Evolutionary conservation across 2,888 invertebrate species (phyloP).

Genomic region (Caenorhabditis sp.): DNA sequence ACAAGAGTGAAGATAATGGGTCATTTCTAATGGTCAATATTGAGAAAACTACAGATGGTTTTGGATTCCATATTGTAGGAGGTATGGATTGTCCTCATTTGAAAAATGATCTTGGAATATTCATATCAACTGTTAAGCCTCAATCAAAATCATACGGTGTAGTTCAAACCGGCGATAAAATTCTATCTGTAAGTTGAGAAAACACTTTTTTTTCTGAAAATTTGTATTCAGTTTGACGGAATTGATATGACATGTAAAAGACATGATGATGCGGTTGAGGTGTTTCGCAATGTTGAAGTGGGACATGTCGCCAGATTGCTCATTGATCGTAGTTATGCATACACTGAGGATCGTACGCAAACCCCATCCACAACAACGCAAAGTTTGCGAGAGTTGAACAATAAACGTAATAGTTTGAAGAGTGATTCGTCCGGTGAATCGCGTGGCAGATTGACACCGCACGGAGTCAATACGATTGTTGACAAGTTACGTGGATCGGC

Average conservation of each 20-base stretch:
- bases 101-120: constrained; percentile 72
- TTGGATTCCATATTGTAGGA: constrained; percentile 74
- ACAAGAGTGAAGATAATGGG: constrained; percentile 3
- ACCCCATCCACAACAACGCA: constrained; percentile 7
- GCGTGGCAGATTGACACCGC: constrained; percentile 22
- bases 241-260: constrained; percentile 44
- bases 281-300: constrained; percentile 39
- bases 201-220: not conserved
- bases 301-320: constrained; percentile 35
- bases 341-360: constrained; percentile 23
- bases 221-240: constrained; percentile 57
- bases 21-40: constrained; percentile 38
- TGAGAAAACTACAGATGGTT: constrained; percentile 64
- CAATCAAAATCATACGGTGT: constrained; percentile 72
- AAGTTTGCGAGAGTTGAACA: too few relatives aligned
- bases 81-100: constrained; percentile 72
- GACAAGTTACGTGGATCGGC: constrained; percentile 15
- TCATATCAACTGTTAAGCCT: constrained; percentile 72
- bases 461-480: constrained; percentile 27
- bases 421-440: constrained; percentile 15
- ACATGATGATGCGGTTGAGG: constrained; percentile 59
- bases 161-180: constrained; percentile 69
- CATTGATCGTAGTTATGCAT: constrained; percentile 33
- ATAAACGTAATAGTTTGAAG: not conserved
- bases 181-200: constrained; percentile 39